Evolutionary conservation across 2,797 vertebrate genomes (phyloP).

Genomic region (Eutrigla gurnardus): DNA sequence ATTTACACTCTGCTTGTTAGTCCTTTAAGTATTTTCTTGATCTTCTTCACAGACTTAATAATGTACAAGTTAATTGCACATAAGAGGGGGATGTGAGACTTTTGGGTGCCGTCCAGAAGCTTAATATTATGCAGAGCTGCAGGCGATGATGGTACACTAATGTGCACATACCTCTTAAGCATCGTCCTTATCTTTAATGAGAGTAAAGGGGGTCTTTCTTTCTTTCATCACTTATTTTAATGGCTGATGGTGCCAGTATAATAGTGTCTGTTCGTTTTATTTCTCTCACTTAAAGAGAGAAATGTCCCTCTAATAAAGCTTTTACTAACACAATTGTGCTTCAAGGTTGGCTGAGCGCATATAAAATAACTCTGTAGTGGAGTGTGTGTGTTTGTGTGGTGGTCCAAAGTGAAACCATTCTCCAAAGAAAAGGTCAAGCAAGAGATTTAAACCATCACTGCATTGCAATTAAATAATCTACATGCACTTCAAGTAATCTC

Average conservation of each 20-base stretch:
- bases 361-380: not conserved
- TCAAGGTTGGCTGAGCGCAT: not conserved
- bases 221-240: slow-evolving; percentile 21
- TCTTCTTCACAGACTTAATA: slow-evolving; percentile 25
- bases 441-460: slow-evolving; percentile 6
- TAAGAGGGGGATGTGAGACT: slow-evolving; percentile 27
- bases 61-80: slow-evolving; percentile 27
- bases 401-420: slow-evolving; percentile 1
- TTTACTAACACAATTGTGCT: not conserved
- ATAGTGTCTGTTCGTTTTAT: slow-evolving; percentile 8
- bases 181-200: slow-evolving; percentile 14
- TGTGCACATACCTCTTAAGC: slow-evolving; percentile 11
- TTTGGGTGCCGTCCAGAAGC: slow-evolving; percentile 33
- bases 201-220: slow-evolving; percentile 20
- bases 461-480: not conserved
- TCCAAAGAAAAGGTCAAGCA: not conserved
- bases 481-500: slow-evolving; percentile 9
- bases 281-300: slow-evolving; percentile 9
- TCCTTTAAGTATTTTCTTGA: slow-evolving; percentile 12
- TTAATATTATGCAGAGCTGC: slow-evolving; percentile 20
- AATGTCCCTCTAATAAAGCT: not conserved
- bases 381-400: not conserved
- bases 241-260: not conserved
- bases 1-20: slow-evolving; percentile 9
- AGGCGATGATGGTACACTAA: slow-evolving; percentile 17